These are phyloP conservation scores for Anabacerthia variegaticeps DNA, from an alignment of 2,797 vertebrate genomes.

Conservation along the genomic window DNA sequence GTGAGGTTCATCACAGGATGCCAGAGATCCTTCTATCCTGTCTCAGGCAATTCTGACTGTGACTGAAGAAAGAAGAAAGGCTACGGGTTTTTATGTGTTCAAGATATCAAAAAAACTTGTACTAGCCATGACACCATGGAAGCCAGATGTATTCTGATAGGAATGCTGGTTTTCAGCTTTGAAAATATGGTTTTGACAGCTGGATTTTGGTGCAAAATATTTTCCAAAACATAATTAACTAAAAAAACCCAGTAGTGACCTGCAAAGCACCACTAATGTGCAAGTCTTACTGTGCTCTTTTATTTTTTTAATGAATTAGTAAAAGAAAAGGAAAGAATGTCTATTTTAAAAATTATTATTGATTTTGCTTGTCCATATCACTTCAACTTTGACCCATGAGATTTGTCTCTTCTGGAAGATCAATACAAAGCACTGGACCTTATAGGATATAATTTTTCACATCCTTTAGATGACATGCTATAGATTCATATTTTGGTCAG, in stretches of 20 bases:
- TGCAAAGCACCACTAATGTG: not conserved
- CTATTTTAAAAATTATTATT: constrained; percentile 66
- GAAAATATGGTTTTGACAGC: not conserved
- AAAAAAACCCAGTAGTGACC: not conserved
- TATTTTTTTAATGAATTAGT: constrained; percentile 51
- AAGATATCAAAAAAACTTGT: not conserved
- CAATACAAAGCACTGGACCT: constrained; percentile 65
- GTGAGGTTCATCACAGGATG: not conserved
- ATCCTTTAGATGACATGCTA: not conserved
- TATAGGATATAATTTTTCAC: constrained; percentile 63
- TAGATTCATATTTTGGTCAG: constrained; percentile 30
- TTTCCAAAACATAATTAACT: not conserved
- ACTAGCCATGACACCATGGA: not conserved
- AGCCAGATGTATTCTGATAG: not conserved
- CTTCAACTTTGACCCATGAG: constrained; percentile 66
- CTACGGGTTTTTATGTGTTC: not conserved
- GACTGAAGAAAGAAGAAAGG: not conserved
- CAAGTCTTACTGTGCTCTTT: not conserved
- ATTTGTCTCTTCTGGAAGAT: constrained; percentile 62
- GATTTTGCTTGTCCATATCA: constrained; percentile 57
- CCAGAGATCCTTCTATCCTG: not conserved
- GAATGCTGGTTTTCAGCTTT: not conserved
- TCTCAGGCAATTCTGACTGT: not conserved
- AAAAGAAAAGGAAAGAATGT: constrained; percentile 21
- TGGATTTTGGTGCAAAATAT: not conserved